Evolutionary conservation across 2,888 invertebrate species (phyloP).

Genomic region (Acleris laterana): DNA sequence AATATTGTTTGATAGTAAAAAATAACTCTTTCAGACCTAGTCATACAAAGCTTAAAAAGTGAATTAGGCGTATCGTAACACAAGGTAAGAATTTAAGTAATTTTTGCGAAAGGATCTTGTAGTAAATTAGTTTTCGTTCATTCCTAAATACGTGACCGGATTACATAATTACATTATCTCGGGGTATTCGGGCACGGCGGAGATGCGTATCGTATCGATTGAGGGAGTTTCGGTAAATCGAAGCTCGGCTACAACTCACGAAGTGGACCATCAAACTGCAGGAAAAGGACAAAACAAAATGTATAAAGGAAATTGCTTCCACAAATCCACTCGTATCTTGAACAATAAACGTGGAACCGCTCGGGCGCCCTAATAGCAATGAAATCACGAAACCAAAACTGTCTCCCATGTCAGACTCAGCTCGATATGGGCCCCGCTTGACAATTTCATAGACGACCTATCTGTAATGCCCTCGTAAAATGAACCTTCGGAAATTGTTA

Average conservation of each 20-base stretch:
- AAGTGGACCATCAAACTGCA: slow-evolving; percentile 82
- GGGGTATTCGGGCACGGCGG: slow-evolving; percentile 56
- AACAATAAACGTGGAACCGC: slow-evolving; percentile 81
- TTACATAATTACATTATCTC: slow-evolving; percentile 75
- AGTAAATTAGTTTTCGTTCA: slow-evolving; percentile 79
- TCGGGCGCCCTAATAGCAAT: slow-evolving; percentile 82
- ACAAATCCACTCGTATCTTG: slow-evolving; percentile 84
- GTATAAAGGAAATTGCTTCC: slow-evolving; percentile 85
- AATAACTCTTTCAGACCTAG: no score
- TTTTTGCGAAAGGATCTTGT: slow-evolving; percentile 63
- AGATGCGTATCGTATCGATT: slow-evolving; percentile 78
- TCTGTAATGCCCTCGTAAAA: slow-evolving; percentile 49
- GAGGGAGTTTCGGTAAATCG: slow-evolving; percentile 76
- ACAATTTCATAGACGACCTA: slow-evolving; percentile 62
- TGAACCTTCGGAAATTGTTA: slow-evolving; percentile 33
- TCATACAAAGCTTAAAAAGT: background rate
- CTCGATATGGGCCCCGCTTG: slow-evolving; percentile 62
- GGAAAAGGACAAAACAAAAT: slow-evolving; percentile 84
- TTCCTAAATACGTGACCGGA: slow-evolving; percentile 71
- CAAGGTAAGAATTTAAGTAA: slow-evolving; percentile 51
- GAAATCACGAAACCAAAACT: slow-evolving; percentile 84
- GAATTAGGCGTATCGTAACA: slow-evolving; percentile 33
- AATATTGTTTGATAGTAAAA: background rate
- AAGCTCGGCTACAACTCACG: slow-evolving; percentile 77
- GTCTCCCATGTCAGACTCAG: slow-evolving; percentile 68